phyloP scores from a whole-genome alignment of 1,140 invertebrate genomes.

The Magallana ariakensis region DNA sequence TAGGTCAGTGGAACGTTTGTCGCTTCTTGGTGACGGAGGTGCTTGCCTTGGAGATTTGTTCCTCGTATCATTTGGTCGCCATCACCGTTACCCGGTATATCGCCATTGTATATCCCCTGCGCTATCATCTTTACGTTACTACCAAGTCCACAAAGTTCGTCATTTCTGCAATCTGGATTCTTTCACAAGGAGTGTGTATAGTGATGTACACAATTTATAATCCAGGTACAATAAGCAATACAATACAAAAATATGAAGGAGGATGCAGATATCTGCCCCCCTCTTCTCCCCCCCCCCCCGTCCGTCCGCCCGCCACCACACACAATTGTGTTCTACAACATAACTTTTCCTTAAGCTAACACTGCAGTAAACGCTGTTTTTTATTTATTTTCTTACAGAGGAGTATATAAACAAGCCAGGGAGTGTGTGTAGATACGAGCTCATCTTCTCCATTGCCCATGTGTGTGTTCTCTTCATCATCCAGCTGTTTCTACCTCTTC shows the following conservation, averaged over 20 bases:
- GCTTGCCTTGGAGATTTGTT: conserved; percentile 58
- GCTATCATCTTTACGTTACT: conserved; percentile 59
- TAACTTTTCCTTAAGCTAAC: neutral
- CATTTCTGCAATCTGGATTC: conserved; percentile 54
- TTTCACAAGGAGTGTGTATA: conserved; percentile 50
- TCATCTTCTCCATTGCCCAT: conserved; percentile 55
- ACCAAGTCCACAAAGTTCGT: conserved; percentile 32
- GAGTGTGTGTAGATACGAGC: conserved; percentile 52
- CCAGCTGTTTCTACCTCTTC: conserved; percentile 56
- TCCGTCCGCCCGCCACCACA: too few species aligned
- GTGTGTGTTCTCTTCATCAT: conserved; percentile 48
- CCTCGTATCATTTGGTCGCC: conserved; percentile 59
- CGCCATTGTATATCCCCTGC: conserved; percentile 53
- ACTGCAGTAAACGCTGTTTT: neutral
- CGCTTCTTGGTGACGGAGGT: conserved; percentile 59
- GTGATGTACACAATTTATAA: conserved; percentile 46
- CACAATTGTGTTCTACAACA: neutral
- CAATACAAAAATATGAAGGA: neutral
- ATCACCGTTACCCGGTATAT: conserved; percentile 60
- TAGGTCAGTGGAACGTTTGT: conserved; percentile 61
- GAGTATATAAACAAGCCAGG: neutral
- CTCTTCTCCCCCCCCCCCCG: too few species aligned
- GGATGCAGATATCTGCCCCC: too few species aligned
- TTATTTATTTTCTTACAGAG: conserved; percentile 38
- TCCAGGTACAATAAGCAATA: too few species aligned